Percentiles rank a stretch among this genome's conserved stretches.
phyloP scores from a whole-genome alignment of 2,888 invertebrate species.

The Scrobipalpa atriplicella region DNA sequence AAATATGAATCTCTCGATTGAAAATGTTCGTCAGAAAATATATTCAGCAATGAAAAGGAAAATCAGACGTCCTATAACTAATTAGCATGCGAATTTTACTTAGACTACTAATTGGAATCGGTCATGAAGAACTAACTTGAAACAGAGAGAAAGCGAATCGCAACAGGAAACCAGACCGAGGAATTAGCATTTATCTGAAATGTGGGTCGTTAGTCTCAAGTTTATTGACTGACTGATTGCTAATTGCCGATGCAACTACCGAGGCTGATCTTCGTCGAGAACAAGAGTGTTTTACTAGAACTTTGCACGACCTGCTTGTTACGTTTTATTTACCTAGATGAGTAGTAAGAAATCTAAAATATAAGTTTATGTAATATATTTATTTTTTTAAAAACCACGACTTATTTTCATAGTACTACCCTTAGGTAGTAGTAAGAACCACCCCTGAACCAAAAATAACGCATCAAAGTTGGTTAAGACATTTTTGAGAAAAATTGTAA shows the following conservation, averaged over 20 bases:
- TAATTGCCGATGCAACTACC: neutral
- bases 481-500: too few relatives aligned
- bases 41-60: neutral
- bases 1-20: too few relatives aligned
- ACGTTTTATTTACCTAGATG: too few relatives aligned
- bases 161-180: constrained; percentile 48
- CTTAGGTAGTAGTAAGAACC: too few relatives aligned
- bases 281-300: too few relatives aligned
- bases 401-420: too few relatives aligned
- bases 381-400: too few relatives aligned
- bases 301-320: too few relatives aligned
- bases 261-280: neutral
- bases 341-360: too few relatives aligned
- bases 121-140: constrained; percentile 22
- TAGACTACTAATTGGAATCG: constrained; percentile 10
- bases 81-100: constrained; percentile 3
- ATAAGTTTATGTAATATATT: too few relatives aligned
- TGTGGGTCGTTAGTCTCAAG: constrained; percentile 39
- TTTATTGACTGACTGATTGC: constrained; percentile 34
- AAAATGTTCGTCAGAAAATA: neutral
- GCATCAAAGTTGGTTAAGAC: too few relatives aligned
- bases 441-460: too few relatives aligned
- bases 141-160: constrained; percentile 33
- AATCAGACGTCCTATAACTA: neutral
- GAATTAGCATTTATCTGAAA: constrained; percentile 49